Percentiles rank a stretch among this genome's conserved stretches.
phyloP scores from a whole-genome alignment of 2,113 vertebrate species.

The Murina feae region DNA sequence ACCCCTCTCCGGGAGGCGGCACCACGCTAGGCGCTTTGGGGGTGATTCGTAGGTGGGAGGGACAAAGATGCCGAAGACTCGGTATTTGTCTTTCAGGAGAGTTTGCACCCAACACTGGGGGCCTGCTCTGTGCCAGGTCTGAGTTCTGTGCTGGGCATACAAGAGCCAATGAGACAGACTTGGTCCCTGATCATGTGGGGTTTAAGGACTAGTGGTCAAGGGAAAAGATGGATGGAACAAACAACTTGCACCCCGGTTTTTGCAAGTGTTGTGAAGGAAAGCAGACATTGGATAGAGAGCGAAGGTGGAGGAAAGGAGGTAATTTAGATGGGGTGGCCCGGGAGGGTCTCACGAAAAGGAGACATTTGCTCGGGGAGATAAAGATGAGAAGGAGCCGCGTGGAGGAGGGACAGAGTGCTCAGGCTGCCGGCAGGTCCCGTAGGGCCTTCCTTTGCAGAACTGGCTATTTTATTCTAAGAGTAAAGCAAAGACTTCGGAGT shows the following conservation, averaged over 20 bases:
- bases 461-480: not conserved
- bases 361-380: not conserved
- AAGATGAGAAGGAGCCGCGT: not conserved
- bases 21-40: accelerated
- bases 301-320: accelerated
- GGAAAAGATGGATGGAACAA: not conserved
- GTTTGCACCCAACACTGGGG: not conserved
- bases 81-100: not conserved
- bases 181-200: accelerated
- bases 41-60: not conserved
- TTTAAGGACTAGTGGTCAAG: not conserved
- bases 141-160: not conserved
- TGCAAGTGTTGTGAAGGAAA: not conserved
- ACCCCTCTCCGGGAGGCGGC: not conserved
- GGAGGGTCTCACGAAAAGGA: no score
- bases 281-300: not conserved
- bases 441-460: not conserved
- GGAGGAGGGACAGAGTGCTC: not conserved
- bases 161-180: not conserved
- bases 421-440: accelerated
- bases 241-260: accelerated
- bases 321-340: not conserved
- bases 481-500: not conserved
- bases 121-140: not conserved
- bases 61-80: not conserved